These are phyloP conservation scores for Parnassius mnemosyne DNA, from an alignment of 2,888 invertebrate species.

Conservation along the genomic window DNA sequence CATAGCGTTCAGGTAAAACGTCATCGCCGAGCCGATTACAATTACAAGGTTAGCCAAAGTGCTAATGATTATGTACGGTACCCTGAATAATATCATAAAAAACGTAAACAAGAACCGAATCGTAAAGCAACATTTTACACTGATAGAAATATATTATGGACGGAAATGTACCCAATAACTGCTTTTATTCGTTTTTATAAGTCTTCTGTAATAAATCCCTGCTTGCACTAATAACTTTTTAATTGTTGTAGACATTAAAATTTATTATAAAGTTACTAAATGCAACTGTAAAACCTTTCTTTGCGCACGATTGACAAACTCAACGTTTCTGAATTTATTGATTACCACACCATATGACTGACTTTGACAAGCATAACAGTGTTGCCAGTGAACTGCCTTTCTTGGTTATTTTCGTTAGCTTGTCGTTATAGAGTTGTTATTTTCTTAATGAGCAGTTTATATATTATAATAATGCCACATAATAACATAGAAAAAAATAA, in stretches of 20 bases:
- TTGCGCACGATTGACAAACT: not conserved
- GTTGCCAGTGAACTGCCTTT: constrained; percentile 35
- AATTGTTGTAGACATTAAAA: constrained; percentile 56
- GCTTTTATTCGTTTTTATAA: constrained; percentile 50
- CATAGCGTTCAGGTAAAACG: not conserved
- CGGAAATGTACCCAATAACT: constrained; percentile 54
- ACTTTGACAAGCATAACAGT: constrained; percentile 28
- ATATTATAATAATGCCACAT: too few relatives aligned
- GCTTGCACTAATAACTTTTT: constrained; percentile 58
- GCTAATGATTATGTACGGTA: not conserved
- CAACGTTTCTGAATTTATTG: constrained; percentile 20
- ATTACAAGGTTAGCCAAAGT: constrained; percentile 10
- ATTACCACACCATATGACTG: constrained; percentile 17
- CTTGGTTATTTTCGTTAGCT: too few relatives aligned
- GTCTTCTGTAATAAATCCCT: constrained; percentile 50
- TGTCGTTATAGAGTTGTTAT: too few relatives aligned
- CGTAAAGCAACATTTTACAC: constrained; percentile 1
- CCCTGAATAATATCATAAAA: not conserved
- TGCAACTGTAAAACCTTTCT: not conserved
- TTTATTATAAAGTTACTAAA: not conserved
- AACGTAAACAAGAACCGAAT: constrained; percentile 7
- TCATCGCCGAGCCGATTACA: constrained; percentile 7
- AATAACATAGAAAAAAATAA: too few relatives aligned
- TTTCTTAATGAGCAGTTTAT: too few relatives aligned
- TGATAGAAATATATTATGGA: constrained; percentile 13